Percentiles rank a stretch among this genome's conserved stretches.
phyloP scores from a whole-genome alignment of 2,113 vertebrate species.

The Psilopsiagon aurifrons region DNA sequence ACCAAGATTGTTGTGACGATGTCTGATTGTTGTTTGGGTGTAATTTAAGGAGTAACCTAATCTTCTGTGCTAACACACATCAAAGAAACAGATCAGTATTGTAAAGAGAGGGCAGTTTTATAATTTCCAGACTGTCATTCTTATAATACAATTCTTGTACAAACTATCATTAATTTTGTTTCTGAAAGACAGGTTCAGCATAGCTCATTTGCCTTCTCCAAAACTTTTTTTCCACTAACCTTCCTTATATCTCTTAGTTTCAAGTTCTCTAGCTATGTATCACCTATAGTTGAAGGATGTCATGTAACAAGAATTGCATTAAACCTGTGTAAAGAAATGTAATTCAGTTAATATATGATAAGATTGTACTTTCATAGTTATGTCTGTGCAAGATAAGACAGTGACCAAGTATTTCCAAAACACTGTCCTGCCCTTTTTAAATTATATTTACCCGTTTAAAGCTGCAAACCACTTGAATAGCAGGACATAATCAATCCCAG shows the following conservation, averaged over 20 bases:
- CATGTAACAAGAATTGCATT: background rate
- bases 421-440: background rate
- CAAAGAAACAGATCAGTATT: conserved; percentile 8
- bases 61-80: conserved; percentile 29
- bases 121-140: conserved; percentile 9
- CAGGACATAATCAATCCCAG: background rate
- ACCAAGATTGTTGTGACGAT: conserved; percentile 20
- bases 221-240: background rate
- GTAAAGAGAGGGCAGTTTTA: conserved; percentile 9
- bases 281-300: background rate
- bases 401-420: conserved; percentile 22
- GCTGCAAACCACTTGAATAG: conserved; percentile 12
- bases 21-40: conserved; percentile 45
- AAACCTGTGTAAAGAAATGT: background rate
- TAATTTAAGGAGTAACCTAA: conserved; percentile 45
- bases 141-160: background rate
- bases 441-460: background rate
- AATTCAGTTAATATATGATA: background rate
- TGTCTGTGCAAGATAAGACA: background rate
- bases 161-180: background rate
- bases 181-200: background rate
- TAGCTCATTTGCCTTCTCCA: background rate
- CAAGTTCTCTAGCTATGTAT: background rate
- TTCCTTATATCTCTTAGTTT: background rate
- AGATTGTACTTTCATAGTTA: background rate